Evolutionary conservation across 2,888 invertebrate species (phyloP).

Genomic region (Empis livida): DNA sequence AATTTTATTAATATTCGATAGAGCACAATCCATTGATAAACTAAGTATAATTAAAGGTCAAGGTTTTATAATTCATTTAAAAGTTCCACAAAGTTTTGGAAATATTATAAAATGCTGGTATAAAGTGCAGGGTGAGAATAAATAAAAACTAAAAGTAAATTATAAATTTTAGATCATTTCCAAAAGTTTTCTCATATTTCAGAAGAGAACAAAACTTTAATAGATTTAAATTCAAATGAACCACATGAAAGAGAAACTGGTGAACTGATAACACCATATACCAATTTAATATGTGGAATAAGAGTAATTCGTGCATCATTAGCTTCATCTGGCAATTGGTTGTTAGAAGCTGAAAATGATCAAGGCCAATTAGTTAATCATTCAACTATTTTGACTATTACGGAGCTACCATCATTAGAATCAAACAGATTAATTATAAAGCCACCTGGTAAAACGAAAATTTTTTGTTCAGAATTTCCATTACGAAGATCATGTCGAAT

Average conservation of each 20-base stretch:
- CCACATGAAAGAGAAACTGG: constrained; percentile 13
- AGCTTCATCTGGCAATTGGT: constrained; percentile 14
- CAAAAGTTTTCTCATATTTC: no score
- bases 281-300: constrained; percentile 15
- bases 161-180: no score
- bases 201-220: neutral
- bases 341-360: constrained; percentile 12
- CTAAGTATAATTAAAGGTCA: no score
- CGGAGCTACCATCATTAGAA: constrained; percentile 11
- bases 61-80: no score
- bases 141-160: no score
- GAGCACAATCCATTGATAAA: no score
- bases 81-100: no score
- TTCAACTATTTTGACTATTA: neutral
- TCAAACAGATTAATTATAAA: constrained; percentile 14
- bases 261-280: constrained; percentile 15
- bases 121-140: no score
- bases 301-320: constrained; percentile 14
- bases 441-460: constrained; percentile 13
- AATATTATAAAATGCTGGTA: no score
- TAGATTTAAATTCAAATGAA: constrained; percentile 14
- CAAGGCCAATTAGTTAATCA: constrained; percentile 9
- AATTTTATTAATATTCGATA: no score
- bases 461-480: constrained; percentile 11
- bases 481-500: constrained; percentile 16